phyloP scores from a whole-genome alignment of 2,888 invertebrate species.

The Drosophila paranaensis region DNA sequence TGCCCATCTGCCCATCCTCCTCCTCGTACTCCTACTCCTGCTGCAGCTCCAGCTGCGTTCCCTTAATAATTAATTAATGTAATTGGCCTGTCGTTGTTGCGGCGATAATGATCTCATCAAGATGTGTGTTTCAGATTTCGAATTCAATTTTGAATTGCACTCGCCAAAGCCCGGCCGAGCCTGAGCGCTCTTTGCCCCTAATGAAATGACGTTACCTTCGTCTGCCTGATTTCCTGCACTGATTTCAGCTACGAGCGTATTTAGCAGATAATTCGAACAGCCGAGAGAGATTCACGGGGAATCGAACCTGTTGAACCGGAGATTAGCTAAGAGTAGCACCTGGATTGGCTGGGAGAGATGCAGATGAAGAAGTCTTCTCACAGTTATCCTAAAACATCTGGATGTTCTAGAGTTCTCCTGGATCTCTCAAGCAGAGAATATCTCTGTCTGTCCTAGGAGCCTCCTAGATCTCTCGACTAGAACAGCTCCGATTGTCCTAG shows the following conservation, averaged over 20 bases:
- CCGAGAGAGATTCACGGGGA: background rate
- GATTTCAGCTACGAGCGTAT: constrained; percentile 30
- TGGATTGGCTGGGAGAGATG: background rate
- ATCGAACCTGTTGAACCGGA: background rate
- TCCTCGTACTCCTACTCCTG: background rate
- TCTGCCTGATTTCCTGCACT: constrained; percentile 44
- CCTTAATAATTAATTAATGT: constrained; percentile 85
- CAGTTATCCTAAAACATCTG: too few species aligned
- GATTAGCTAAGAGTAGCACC: constrained; percentile 16
- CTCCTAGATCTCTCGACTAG: too few species aligned
- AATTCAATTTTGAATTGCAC: constrained; percentile 75
- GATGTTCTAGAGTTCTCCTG: too few species aligned
- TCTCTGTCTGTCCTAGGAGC: too few species aligned
- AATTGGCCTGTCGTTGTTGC: constrained; percentile 84
- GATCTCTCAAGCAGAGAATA: too few species aligned
- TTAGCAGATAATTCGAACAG: constrained; percentile 28
- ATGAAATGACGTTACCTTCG: constrained; percentile 57
- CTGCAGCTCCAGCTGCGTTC: constrained; percentile 55
- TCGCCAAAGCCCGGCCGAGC: constrained; percentile 19
- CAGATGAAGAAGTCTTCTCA: background rate
- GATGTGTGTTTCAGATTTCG: constrained; percentile 76
- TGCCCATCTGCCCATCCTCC: background rate
- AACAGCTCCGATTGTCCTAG: too few species aligned
- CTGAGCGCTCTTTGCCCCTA: constrained; percentile 1
- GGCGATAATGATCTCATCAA: constrained; percentile 83